Evolutionary conservation across 2,888 invertebrate species (phyloP).

Genomic region (Psylliodes chrysocephalus): DNA sequence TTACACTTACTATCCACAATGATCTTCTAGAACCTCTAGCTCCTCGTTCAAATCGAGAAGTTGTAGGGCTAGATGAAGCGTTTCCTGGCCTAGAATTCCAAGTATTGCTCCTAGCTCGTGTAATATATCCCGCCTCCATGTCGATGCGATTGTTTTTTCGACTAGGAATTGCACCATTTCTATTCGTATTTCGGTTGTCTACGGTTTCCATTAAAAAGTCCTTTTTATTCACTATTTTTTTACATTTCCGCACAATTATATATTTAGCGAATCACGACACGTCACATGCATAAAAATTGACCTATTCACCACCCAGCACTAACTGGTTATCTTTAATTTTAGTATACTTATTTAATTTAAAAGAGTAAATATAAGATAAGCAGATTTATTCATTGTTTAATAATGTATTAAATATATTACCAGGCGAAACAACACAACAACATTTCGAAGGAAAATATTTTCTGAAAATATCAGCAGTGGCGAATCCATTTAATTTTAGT

Average conservation of each 20-base stretch:
- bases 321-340: slow-evolving; percentile 20
- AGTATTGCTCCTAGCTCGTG: slow-evolving; percentile 34
- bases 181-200: neutral
- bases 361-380: slow-evolving; percentile 26
- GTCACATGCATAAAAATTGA: slow-evolving; percentile 14
- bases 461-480: too few species aligned
- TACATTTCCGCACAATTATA: neutral
- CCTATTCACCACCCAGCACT: slow-evolving; percentile 2
- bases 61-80: slow-evolving; percentile 2
- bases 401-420: neutral
- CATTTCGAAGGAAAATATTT: too few species aligned
- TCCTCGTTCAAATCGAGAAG: slow-evolving; percentile 11
- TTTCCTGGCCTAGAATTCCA: slow-evolving; percentile 19
- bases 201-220: slow-evolving; percentile 1
- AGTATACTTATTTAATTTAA: slow-evolving; percentile 21
- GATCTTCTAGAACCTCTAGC: slow-evolving; percentile 38
- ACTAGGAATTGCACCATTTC: slow-evolving; percentile 32
- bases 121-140: slow-evolving; percentile 27
- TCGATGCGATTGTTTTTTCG: slow-evolving; percentile 20
- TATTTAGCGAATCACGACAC: slow-evolving; percentile 9
- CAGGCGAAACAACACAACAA: neutral
- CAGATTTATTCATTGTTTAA: slow-evolving; percentile 5
- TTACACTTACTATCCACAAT: slow-evolving; percentile 35
- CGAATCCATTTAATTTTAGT: too few species aligned
- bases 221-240: neutral